Base-by-base conservation (phyloP, 2,113 vertebrate species). In the Embiotoca jacksoni region DNA sequence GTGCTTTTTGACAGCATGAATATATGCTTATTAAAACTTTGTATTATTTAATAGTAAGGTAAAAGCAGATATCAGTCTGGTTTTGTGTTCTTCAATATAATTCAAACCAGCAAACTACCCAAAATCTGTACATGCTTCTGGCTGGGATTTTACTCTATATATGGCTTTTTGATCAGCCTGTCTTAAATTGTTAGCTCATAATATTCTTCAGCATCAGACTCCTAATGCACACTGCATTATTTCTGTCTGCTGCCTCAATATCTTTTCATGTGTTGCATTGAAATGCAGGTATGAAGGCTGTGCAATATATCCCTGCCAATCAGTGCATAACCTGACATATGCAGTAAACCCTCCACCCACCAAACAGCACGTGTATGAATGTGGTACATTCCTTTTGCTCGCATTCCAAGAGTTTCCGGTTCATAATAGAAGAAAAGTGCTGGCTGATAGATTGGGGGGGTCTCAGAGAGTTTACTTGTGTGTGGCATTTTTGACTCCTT, bases 391-490 rank as follows among this genome's bases (percentile, higher is more conserved):
- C 54, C 33, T 72, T 71, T 83, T 52, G 53, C 87, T 91, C 75
- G 91, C 50, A 68, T 32, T 41, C 54, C 44, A 86, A 82, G 85
- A 90, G 91, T 91, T 83, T 91, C 82, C 54, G 30, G 75, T 68
- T 86, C 64, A 78, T 36, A 66, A 71, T 58, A 83, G 66, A 54
- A 70, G 69, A 74, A 64, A 67, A 54, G n/a, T 6, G 23, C 47
- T 7, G 39, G 32, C 35, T 58, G 54, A 79, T 76, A 13, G 44
- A 78, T 52, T 13, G 1, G 30, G 53, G 10, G 47, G 70, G 55
- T 23, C 23, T 23, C 23, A 23, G 23, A 23, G 33, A 35, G 68
- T 81, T 69, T 69, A 37, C 59, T 73, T 81, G 49, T 81, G 82
- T 82, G 16, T 56, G 60, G 68, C 53, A 83, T 55, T 71, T 66